phyloP scores from a whole-genome alignment of 2,113 vertebrate genomes.

The Procavia capensis region DNA sequence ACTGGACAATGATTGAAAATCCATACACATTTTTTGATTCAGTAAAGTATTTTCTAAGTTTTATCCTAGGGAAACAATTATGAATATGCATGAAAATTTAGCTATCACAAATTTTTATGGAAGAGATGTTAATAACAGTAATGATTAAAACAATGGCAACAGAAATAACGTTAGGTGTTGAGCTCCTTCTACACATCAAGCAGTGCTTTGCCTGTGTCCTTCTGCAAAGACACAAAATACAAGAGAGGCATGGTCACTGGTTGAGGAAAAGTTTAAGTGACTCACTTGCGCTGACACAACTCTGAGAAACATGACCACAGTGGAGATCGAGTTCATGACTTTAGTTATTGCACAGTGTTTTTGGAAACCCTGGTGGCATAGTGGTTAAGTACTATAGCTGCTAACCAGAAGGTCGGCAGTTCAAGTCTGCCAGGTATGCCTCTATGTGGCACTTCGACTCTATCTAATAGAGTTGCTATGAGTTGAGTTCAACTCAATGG shows the following conservation, averaged over 20 bases:
- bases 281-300: neutral
- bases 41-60: constrained; percentile 5
- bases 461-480: too few species aligned
- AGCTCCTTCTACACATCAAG: too few species aligned
- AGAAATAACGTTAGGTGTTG: neutral
- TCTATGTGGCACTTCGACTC: too few species aligned
- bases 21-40: neutral
- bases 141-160: neutral
- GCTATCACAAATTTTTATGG: neutral
- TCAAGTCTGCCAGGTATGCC: too few species aligned
- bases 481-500: too few species aligned
- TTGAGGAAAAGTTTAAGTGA: neutral
- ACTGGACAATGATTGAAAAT: neutral
- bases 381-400: too few species aligned
- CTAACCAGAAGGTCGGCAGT: too few species aligned
- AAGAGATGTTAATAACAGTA: neutral
- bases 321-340: neutral
- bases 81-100: neutral
- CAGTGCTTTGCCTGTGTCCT: neutral
- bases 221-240: neutral
- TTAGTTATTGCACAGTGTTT: neutral
- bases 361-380: too few species aligned
- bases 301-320: neutral
- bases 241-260: neutral
- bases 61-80: neutral